phyloP scores from a whole-genome alignment of 2,797 vertebrate species.

The Sebastes alutus region DNA sequence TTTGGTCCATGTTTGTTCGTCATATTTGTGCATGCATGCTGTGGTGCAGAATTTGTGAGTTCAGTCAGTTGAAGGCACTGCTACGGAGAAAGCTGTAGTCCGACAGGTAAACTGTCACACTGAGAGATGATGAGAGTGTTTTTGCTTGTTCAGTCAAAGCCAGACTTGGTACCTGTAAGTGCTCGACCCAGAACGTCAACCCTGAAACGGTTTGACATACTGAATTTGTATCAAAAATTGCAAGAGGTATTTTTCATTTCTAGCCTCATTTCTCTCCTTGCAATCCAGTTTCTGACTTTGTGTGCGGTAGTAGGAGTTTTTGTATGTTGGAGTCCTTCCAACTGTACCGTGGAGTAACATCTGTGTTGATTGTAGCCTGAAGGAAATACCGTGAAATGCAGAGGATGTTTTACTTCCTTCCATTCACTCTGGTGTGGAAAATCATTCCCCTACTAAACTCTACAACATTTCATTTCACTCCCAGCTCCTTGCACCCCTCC shows the following conservation, averaged over 20 bases:
- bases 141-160: constrained; percentile 11
- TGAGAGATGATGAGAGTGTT: background rate
- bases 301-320: background rate
- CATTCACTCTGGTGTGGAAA: constrained; percentile 47
- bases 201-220: constrained; percentile 4
- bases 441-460: constrained; percentile 15
- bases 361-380: background rate
- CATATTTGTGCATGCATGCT: background rate
- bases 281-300: background rate
- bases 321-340: background rate
- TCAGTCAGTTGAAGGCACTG: background rate
- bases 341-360: background rate
- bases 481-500: background rate
- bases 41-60: background rate
- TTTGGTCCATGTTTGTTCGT: constrained; percentile 9
- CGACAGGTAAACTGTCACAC: constrained; percentile 1
- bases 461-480: background rate
- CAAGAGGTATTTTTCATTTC: constrained; percentile 2
- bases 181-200: constrained; percentile 3
- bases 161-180: background rate
- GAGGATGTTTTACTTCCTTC: constrained; percentile 61
- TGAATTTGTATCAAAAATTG: background rate
- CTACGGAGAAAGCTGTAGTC: background rate
- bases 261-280: background rate
- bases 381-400: constrained; percentile 41